Evolutionary conservation across 2,113 vertebrate species (phyloP).

Genomic region (Hydrolagus affinis): DNA sequence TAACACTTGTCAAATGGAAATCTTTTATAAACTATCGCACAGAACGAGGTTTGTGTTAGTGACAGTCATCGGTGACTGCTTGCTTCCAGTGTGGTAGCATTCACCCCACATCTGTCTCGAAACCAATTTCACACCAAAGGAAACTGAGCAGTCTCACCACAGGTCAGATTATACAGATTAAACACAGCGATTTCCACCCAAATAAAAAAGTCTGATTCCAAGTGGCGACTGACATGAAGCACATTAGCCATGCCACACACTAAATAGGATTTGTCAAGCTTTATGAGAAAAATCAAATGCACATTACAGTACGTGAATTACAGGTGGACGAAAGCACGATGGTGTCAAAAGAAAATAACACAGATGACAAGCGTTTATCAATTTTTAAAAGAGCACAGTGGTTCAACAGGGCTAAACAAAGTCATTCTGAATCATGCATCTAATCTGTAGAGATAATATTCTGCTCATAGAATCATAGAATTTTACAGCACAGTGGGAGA

Average conservation of each 20-base stretch:
- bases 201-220: not conserved
- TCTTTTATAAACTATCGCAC: not conserved
- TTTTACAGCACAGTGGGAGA: no score
- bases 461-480: no score
- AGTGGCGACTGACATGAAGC: not conserved
- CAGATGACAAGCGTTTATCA: not conserved
- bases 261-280: not conserved
- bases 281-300: not conserved
- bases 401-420: not conserved
- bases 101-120: not conserved
- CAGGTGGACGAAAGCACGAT: not conserved
- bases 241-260: not conserved
- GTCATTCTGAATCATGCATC: no score
- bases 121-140: not conserved
- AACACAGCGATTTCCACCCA: slow-evolving; percentile 11
- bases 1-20: no score
- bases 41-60: not conserved
- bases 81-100: not conserved
- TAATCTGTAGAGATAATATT: no score
- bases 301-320: not conserved
- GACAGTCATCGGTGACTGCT: not conserved
- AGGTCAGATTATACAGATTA: not conserved
- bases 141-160: not conserved
- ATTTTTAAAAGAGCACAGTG: not conserved
- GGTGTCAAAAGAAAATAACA: not conserved